Evolutionary conservation across 2,113 vertebrate genomes (phyloP).

Genomic region (Pygoscelis antarcticus): DNA sequence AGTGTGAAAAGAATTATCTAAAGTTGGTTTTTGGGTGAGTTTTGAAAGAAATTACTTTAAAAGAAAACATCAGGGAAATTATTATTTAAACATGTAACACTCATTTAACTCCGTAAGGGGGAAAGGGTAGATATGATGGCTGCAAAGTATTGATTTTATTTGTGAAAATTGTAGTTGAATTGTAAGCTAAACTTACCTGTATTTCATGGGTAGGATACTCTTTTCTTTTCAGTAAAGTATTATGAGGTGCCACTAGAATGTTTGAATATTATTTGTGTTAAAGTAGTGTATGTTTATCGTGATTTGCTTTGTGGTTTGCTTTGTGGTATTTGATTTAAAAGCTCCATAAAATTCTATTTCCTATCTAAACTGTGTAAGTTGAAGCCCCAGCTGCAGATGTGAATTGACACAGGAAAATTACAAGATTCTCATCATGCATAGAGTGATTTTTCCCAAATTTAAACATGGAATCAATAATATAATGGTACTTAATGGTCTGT

Average conservation of each 20-base stretch:
- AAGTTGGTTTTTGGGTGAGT: not conserved
- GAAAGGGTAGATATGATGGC: not conserved
- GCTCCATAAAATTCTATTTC: not conserved
- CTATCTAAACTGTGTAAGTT: not conserved
- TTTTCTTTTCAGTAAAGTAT: not conserved
- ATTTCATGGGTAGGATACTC: not conserved
- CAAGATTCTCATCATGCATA: not conserved
- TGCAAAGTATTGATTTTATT: not conserved
- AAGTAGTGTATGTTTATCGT: not conserved
- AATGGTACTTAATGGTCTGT: conserved; percentile 10
- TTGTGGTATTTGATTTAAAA: not conserved
- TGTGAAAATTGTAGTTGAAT: not conserved
- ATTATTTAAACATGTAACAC: not conserved
- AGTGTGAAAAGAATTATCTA: not conserved
- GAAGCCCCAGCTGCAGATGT: not conserved
- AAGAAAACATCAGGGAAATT: not conserved
- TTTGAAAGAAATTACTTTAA: not conserved
- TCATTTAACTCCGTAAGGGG: not conserved
- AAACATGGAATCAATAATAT: conserved; percentile 29
- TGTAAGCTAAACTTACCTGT: not conserved
- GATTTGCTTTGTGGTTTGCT: not conserved
- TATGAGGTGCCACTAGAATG: not conserved
- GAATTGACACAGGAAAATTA: not conserved
- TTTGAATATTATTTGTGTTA: not conserved
- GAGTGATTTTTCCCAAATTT: conserved; percentile 31